Evolutionary conservation across 2,888 invertebrate species (phyloP), one percentile per base, ranked within the genome.

Genomic region (Chymomyza caudatula): DNA sequence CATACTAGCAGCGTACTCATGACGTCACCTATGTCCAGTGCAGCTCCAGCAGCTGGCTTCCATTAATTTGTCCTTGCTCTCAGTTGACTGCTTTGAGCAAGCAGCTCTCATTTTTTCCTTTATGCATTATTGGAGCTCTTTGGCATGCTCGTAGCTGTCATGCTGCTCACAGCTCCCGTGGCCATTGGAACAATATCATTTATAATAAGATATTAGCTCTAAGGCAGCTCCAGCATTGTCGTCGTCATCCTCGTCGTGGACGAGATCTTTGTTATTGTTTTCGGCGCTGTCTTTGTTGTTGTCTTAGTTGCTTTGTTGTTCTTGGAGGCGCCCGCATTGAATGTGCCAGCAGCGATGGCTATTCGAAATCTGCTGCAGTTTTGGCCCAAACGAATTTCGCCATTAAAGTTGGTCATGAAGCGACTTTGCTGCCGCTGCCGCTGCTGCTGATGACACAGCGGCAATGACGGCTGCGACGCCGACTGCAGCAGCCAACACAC

Each of bases 171-270:
- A 4, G 29, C 1, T 42, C n/a, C 13, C 67, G 29, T 43, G 67
- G 66, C 61, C 65, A 73, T 70, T 82, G 70, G 60, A 57, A 43
- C 66, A 75, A 66, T 69, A 75, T 77, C 74, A 82, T 79, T 80
- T 79, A 77, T 81, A 71, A 72, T 71, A 77, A 66, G 73, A 73
- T 76, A 77, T 82, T 67, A 55, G 49, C 37, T 37, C 11, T 22
- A 42, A 43, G 43, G 8, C 11, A 71, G 74, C 67, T 70, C 62
- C 65, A 65, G 57, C 17, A 44, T 17, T 47, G 47, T 61, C 65
- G 56, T 61, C 65, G 56, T 6, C 42, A 6, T 22, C 17, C 22
- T 53, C 67, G 19, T 23, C 19, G 13, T 19, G 23, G 6, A 19
- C 37, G n/a, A 13, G 19, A 11, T 17, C 23, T 13, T 23, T n/a